Evolutionary conservation across 92 coral and sea anemone genomes (phyloP).

Genomic region (Palythoa grandiflora): DNA sequence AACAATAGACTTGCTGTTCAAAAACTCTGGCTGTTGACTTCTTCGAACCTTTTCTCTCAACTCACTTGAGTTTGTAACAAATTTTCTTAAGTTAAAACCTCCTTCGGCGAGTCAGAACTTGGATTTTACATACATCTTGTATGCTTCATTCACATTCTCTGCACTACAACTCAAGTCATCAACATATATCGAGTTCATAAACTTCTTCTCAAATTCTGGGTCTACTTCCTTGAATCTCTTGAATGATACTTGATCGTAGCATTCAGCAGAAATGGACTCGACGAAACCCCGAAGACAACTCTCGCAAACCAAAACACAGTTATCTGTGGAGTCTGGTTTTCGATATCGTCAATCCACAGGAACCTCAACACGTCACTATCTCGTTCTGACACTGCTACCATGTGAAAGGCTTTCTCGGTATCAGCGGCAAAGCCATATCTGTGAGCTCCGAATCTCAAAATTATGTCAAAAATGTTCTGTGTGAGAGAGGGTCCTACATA

Average conservation of each 20-base stretch:
- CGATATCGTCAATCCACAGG: slow-evolving; percentile 48
- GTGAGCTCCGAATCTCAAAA: slow-evolving; percentile 50
- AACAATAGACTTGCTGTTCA: background rate
- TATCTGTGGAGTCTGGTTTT: background rate
- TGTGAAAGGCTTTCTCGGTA: slow-evolving; percentile 65
- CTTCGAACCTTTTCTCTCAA: slow-evolving; percentile 45
- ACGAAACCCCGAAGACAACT: background rate
- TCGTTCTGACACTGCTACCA: slow-evolving; percentile 42
- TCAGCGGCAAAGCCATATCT: slow-evolving; percentile 55
- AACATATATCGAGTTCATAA: slow-evolving; percentile 60
- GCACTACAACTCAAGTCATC: slow-evolving; percentile 68
- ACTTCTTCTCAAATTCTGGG: background rate
- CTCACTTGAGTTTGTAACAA: slow-evolving; percentile 50
- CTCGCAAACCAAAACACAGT: background rate
- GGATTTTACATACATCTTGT: slow-evolving; percentile 52
- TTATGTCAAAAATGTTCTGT: slow-evolving; percentile 51
- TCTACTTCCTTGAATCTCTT: background rate
- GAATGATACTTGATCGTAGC: background rate
- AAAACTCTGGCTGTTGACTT: slow-evolving; percentile 35
- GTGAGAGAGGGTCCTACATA: slow-evolving; percentile 48
- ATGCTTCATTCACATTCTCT: slow-evolving; percentile 44
- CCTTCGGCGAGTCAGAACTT: slow-evolving; percentile 62
- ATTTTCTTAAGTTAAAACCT: slow-evolving; percentile 68
- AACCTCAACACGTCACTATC: slow-evolving; percentile 67
- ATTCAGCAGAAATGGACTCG: background rate